Evolutionary conservation across 2,888 invertebrate species (phyloP), one percentile per base, ranked within the genome.

Genomic region (Clitarchus hookeri): DNA sequence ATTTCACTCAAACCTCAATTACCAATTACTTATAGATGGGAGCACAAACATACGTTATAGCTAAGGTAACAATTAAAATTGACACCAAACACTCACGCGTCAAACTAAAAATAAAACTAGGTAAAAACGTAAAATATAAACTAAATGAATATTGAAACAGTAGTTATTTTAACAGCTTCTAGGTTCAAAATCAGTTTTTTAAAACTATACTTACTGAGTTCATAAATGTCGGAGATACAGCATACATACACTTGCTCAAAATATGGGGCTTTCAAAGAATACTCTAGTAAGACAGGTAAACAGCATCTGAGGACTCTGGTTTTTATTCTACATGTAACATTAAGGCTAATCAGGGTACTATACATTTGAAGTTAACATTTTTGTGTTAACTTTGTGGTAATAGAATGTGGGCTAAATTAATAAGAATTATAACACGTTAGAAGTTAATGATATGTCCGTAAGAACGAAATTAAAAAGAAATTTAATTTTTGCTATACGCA

Each of bases 241-340:
- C n/a, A 65, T n/a, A n/a, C 65, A 65, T 65, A n/a, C 65, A 65
- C 65, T 65, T 65, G n/a, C n/a, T 65, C 65, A 65, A 65, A 65
- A 65, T 48, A 23, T 65, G 65, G n/a, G 65, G 65, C 8, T 13
- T 48, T 6, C 48, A 48, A 16, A 48, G 48, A 48, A 48, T 16
- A 48, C 48, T 16, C 65, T 65, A 65, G 48, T 65, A 8, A 23
- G 13, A 65, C 8, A 65, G 65, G 65, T 2, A 53, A 65, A 65
- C n/a, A 65, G 19, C n/a, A 65, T 65, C 65, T 8, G 65, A 65
- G 65, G 16, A n/a, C 65, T 65, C 11, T 65, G 19, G n/a, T 65
- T 65, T 65, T 65, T 23, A 65, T 65, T 65, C 65, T 65, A 65
- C 65, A 23, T 0, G 65, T 23, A 65, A 19, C 65, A n/a, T 65